Percentiles rank a stretch among this genome's conserved stretches.
phyloP scores from a whole-genome alignment of 35 echinoderm and acorn worm genomes.

The Holothuria glaberrima region DNA sequence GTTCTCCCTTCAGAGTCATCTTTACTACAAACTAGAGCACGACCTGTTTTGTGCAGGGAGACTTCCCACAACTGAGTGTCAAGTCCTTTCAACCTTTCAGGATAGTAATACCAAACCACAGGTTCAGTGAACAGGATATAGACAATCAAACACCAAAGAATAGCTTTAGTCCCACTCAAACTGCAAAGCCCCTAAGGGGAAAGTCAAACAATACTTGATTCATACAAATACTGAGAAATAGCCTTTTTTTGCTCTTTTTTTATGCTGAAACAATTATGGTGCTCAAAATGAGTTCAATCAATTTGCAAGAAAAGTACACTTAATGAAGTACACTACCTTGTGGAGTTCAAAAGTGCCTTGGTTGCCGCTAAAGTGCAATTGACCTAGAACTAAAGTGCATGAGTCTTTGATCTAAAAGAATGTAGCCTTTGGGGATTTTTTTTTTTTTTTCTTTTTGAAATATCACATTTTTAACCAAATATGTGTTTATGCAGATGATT shows the following conservation, averaged over 20 bases:
- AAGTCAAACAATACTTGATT: constrained; percentile 9
- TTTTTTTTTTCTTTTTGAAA: too few species aligned
- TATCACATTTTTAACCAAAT: too few species aligned
- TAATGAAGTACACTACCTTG: constrained; percentile 43
- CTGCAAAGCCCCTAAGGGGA: constrained; percentile 7
- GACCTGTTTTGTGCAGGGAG: too few species aligned
- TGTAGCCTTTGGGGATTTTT: constrained; percentile 46
- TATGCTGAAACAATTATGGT: constrained; percentile 42
- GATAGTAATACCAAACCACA: constrained; percentile 14
- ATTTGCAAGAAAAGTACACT: constrained; percentile 36
- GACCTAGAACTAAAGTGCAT: constrained; percentile 47
- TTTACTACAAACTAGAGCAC: too few species aligned
- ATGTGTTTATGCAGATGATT: too few species aligned
- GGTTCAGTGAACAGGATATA: constrained; percentile 37
- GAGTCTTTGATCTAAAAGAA: constrained; percentile 21
- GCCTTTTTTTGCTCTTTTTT: constrained; percentile 16
- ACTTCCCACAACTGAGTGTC: too few species aligned
- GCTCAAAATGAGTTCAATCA: constrained; percentile 39
- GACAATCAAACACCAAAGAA: constrained; percentile 15
- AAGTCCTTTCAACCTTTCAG: not conserved
- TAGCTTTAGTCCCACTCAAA: constrained; percentile 3
- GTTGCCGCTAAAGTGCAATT: constrained; percentile 42
- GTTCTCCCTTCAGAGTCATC: too few species aligned
- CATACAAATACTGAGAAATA: constrained; percentile 8
- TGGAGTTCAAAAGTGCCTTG: constrained; percentile 48